phyloP scores from a whole-genome alignment of 2,888 invertebrate species.

The Agonum fuliginosum region DNA sequence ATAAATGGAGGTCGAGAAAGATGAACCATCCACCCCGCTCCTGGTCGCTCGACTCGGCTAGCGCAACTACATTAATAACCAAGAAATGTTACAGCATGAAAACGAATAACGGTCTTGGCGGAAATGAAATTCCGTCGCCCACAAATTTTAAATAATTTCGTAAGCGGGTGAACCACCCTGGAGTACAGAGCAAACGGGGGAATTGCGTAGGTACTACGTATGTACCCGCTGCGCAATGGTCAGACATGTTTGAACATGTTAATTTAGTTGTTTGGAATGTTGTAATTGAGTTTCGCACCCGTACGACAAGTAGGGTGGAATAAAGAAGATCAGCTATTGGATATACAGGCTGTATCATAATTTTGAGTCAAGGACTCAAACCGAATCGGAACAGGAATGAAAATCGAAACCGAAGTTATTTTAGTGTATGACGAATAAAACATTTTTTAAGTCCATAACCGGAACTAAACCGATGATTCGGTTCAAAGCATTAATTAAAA shows the following conservation, averaged over 20 bases:
- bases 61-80: conserved; percentile 59
- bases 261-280: conserved; percentile 9
- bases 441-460: no score
- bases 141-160: conserved; percentile 59
- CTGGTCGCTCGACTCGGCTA: neutral
- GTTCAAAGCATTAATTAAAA: no score
- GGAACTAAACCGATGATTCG: no score
- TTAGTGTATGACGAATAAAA: no score
- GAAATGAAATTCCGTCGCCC: conserved; percentile 57
- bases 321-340: no score
- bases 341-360: no score
- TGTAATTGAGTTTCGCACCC: conserved; percentile 3
- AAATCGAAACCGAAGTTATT: no score
- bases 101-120: conserved; percentile 56
- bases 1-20: conserved; percentile 55
- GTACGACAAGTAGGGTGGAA: no score
- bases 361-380: no score
- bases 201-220: neutral
- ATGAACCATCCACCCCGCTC: conserved; percentile 29
- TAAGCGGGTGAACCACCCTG: neutral
- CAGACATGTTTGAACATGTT: conserved; percentile 17
- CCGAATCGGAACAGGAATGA: no score
- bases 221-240: neutral
- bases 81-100: conserved; percentile 52
- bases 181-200: neutral